These are phyloP conservation scores for Paramormyrops kingsleyae DNA, from an alignment of 2,113 vertebrate genomes.

Conservation along the genomic window DNA sequence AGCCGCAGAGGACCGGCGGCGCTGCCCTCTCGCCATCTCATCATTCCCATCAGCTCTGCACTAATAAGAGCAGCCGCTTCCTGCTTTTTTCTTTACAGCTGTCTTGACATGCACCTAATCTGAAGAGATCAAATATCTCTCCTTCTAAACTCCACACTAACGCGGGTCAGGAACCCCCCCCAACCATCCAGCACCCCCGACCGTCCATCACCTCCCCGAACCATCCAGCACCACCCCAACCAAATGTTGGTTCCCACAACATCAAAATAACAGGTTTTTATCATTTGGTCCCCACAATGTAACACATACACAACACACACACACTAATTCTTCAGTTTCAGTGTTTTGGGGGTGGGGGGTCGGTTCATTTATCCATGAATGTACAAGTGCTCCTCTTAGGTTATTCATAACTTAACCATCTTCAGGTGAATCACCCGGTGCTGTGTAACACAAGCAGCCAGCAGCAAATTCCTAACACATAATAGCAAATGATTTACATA, in stretches of 20 bases:
- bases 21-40: not conserved
- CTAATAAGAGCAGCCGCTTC: not conserved
- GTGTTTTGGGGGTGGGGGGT: no score
- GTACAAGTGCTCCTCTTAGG: no score
- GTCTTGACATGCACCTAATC: not conserved
- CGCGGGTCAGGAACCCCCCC: not conserved
- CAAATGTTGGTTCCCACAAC: not conserved
- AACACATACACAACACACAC: no score
- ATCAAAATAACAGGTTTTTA: no score
- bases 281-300: no score
- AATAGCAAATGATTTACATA: not conserved
- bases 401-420: no score
- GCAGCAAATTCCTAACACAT: not conserved
- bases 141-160: not conserved
- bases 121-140: not conserved
- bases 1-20: not conserved
- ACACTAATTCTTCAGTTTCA: no score
- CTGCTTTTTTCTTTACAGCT: not conserved
- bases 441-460: not conserved
- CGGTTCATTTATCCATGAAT: no score
- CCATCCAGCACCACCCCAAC: not conserved
- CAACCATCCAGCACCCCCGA: not conserved
- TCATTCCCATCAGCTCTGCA: not conserved
- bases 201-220: not conserved
- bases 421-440: no score